These are phyloP conservation scores for Athalia circularis DNA, from an alignment of 2,888 invertebrate genomes.

Conservation along the genomic window DNA sequence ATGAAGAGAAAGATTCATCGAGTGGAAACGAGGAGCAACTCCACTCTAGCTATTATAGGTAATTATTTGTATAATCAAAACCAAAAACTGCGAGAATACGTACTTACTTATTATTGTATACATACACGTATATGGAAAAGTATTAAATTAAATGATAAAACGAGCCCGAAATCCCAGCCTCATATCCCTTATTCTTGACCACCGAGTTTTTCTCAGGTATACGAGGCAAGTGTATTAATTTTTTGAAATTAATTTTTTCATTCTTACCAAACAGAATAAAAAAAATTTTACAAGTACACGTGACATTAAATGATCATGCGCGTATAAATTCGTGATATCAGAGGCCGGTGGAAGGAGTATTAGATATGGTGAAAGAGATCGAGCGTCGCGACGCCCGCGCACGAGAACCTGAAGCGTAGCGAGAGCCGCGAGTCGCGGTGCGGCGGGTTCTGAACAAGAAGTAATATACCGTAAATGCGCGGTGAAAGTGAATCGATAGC, in stretches of 20 bases:
- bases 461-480: no score
- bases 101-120: constrained; percentile 25
- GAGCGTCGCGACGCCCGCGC: constrained; percentile 22
- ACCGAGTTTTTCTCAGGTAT: no score
- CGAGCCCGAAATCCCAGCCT: not conserved
- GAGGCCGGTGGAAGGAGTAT: not conserved
- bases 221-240: no score
- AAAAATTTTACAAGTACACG: no score
- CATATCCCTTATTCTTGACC: no score
- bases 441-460: constrained; percentile 5
- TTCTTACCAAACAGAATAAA: no score
- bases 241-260: no score
- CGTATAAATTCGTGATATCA: not conserved
- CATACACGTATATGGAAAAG: not conserved
- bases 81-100: constrained; percentile 28
- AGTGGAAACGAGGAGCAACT: not conserved
- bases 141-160: constrained; percentile 27
- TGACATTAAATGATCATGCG: no score
- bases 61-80: not conserved
- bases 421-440: not conserved
- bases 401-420: not conserved
- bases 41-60: not conserved
- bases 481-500: constrained; percentile 43
- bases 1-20: not conserved
- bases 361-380: not conserved